These are phyloP conservation scores for Sesamia inferens DNA, from an alignment of 2,888 invertebrate genomes.

Conservation along the genomic window DNA sequence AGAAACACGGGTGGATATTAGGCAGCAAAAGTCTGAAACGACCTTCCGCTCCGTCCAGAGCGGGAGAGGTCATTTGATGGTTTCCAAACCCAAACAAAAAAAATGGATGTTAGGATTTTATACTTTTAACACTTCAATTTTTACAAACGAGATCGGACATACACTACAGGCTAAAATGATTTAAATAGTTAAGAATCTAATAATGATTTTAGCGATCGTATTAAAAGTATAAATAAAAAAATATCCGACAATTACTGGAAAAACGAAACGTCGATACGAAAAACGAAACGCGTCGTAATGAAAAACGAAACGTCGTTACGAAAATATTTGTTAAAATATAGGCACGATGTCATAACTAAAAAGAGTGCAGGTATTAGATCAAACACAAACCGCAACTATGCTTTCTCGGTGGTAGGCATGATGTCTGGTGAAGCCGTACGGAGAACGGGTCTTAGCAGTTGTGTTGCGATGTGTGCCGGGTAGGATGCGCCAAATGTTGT, in stretches of 20 bases:
- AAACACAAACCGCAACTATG: conserved; percentile 1
- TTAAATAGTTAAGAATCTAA: not conserved
- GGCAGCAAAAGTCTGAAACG: too few species aligned
- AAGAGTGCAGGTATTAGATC: conserved; percentile 11
- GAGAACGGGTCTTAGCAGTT: too few species aligned
- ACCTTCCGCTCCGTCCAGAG: too few species aligned
- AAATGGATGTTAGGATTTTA: not conserved
- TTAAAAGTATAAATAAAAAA: conserved; percentile 3
- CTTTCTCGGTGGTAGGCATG: too few species aligned
- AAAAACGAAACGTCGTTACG: not conserved
- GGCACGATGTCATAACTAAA: not conserved
- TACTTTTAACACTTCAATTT: not conserved
- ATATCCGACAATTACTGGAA: not conserved
- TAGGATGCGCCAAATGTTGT: too few species aligned
- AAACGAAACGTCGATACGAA: not conserved
- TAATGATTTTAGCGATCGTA: not conserved
- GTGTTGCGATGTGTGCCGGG: too few species aligned
- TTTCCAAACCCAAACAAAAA: too few species aligned
- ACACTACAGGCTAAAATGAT: not conserved
- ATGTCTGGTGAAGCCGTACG: too few species aligned
- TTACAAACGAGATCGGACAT: not conserved
- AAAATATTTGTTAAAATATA: conserved; percentile 10
- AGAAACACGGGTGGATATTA: too few species aligned
- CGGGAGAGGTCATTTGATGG: too few species aligned
- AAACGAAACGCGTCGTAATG: not conserved